Conservation (phyloP, 2,797 vertebrate genomes). For the Anniella stebbinsi region DNA sequence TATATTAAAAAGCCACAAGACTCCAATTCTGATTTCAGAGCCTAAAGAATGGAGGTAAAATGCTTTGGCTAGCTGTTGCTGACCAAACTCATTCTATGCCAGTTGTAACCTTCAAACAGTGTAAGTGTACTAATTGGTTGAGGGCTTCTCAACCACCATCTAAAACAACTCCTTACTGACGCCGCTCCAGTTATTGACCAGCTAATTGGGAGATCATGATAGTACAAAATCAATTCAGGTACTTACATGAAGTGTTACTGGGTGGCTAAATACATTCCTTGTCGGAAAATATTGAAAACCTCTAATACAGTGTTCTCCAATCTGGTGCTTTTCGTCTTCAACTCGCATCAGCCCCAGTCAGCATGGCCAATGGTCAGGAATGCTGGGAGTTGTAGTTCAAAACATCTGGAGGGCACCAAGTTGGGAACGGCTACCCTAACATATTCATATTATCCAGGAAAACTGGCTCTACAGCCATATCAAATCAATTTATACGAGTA, state of each 20-base stretch:
- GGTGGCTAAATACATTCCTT: background rate
- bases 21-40: background rate
- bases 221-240: background rate
- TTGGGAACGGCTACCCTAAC: background rate
- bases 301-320: background rate
- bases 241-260: background rate
- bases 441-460: background rate
- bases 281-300: background rate
- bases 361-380: no score
- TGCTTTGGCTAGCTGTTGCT: background rate
- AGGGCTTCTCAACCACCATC: background rate
- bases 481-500: background rate
- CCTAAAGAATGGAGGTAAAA: background rate
- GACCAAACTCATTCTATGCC: background rate
- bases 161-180: background rate
- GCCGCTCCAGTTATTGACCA: background rate
- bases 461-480: background rate
- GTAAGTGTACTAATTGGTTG: background rate
- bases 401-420: no score
- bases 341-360: no score
- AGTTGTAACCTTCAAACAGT: background rate
- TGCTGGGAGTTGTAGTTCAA: no score
- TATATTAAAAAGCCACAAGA: background rate
- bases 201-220: background rate
- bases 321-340: no score